These are phyloP conservation scores for Malurus elegans DNA, from an alignment of 2,113 vertebrate genomes.

Conservation along the genomic window DNA sequence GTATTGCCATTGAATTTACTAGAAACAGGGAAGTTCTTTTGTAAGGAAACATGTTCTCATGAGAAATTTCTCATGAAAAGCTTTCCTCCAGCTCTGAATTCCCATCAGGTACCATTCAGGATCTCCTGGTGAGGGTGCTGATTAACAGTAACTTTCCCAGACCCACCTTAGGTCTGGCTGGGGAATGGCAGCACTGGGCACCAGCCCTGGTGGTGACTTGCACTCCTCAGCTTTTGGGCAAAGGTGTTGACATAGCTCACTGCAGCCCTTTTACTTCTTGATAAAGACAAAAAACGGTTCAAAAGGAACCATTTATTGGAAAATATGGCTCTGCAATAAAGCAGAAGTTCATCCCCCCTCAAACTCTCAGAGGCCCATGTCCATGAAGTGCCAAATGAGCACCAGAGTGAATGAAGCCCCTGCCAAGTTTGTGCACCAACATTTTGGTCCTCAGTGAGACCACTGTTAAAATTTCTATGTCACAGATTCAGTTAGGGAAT, in stretches of 20 bases:
- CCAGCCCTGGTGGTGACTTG: neutral
- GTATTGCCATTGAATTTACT: neutral
- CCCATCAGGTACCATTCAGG: neutral
- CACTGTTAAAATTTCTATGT: neutral
- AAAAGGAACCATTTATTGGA: neutral
- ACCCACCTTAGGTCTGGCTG: neutral
- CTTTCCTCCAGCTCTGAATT: neutral
- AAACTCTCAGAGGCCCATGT: neutral
- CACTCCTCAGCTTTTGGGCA: neutral
- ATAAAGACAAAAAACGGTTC: neutral
- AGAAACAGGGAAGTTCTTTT: neutral
- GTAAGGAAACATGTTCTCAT: neutral
- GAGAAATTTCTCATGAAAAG: neutral
- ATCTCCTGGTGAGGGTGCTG: neutral
- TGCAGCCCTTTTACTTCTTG: neutral
- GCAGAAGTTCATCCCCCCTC: neutral
- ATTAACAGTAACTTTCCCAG: neutral
- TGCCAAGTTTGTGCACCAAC: neutral
- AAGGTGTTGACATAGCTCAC: neutral
- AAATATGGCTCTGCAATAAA: neutral
- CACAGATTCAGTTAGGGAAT: neutral
- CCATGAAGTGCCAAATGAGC: neutral
- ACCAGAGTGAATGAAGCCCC: neutral
- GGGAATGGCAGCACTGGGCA: accelerated
- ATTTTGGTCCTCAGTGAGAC: neutral